Evolutionary conservation across 2,888 invertebrate genomes (phyloP).

Genomic region (Dichetophora obliterata): DNA sequence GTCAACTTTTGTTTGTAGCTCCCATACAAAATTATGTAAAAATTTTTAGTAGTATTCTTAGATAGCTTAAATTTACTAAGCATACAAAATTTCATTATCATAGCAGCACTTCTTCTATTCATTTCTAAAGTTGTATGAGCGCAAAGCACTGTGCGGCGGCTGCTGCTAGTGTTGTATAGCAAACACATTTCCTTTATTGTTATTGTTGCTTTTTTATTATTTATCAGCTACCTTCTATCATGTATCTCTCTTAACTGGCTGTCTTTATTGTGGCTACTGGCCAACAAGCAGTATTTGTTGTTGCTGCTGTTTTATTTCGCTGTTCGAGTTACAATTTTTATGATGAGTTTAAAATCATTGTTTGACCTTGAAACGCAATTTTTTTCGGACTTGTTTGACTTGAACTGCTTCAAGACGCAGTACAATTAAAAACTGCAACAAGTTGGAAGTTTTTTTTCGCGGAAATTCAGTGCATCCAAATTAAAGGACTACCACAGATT

Average conservation of each 20-base stretch:
- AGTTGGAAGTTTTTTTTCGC: not conserved
- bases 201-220: not conserved
- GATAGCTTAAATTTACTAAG: too few species aligned
- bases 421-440: not conserved
- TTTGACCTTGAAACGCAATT: slow-evolving; percentile 20
- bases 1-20: too few species aligned
- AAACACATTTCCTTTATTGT: not conserved
- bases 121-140: too few species aligned
- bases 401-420: not conserved
- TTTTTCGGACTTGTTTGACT: slow-evolving; percentile 10
- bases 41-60: too few species aligned
- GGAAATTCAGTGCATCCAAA: not conserved
- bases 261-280: not conserved
- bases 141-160: too few species aligned
- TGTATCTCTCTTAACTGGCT: slow-evolving; percentile 8
- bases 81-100: too few species aligned
- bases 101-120: too few species aligned
- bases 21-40: too few species aligned
- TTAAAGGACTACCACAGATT: not conserved
- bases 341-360: slow-evolving; percentile 24
- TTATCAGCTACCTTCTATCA: slow-evolving; percentile 19
- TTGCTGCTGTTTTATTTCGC: not conserved
- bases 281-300: not conserved
- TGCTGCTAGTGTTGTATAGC: slow-evolving; percentile 11
- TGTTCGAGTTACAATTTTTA: slow-evolving; percentile 30